Percentiles rank a stretch among this genome's conserved stretches.
Conservation (phyloP, 2,113 vertebrate genomes). For the Bombycilla garrulus region DNA sequence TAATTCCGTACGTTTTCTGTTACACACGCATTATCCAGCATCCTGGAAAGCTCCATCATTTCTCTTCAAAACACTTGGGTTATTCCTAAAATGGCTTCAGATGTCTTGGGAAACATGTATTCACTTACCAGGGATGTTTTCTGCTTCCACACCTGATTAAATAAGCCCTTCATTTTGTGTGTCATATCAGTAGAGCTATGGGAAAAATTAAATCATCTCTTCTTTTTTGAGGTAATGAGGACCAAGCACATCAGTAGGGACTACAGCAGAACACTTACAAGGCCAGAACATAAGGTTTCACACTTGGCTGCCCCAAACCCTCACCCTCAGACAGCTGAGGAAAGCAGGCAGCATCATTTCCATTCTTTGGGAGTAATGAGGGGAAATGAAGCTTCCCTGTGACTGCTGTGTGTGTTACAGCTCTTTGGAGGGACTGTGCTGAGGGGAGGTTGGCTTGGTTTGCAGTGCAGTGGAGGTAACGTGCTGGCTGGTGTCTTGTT, state of each 20-base stretch:
- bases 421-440: background rate
- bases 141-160: background rate
- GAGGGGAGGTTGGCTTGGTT: background rate
- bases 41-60: background rate
- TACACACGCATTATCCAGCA: background rate
- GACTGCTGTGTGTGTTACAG: background rate
- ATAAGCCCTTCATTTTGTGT: background rate
- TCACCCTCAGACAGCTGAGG: background rate
- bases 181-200: background rate
- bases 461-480: background rate
- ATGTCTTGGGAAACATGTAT: background rate
- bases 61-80: background rate
- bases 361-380: background rate
- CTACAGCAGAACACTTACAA: background rate
- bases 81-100: background rate
- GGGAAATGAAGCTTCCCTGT: background rate
- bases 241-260: background rate
- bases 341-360: background rate
- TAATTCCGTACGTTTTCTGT: background rate
- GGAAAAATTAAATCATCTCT: background rate
- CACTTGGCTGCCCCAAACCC: background rate
- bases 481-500: background rate
- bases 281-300: background rate
- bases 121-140: background rate
- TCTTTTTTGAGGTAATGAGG: background rate